A percentile compares a stretch with the other conserved stretches of the same genome.
Evolutionary conservation across 2,888 invertebrate genomes (phyloP).

Genomic region (Eupithecia inturbata): DNA sequence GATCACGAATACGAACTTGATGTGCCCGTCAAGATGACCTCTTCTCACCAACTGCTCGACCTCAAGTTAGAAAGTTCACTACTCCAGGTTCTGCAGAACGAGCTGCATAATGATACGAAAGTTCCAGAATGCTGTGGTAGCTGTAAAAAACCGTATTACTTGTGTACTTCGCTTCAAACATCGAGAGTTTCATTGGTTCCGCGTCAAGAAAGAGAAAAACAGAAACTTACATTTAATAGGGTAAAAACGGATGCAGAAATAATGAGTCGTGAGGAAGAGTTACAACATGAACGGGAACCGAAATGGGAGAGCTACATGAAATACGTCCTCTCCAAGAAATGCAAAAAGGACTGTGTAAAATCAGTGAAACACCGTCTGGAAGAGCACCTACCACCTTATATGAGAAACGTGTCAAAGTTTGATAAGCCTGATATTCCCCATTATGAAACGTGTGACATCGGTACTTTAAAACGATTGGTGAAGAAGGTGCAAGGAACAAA

Average conservation of each 20-base stretch:
- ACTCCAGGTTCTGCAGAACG: conserved; percentile 69
- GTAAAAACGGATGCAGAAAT: conserved; percentile 43
- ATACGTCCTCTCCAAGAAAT: conserved; percentile 51
- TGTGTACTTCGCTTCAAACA: conserved; percentile 52
- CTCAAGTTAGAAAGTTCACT: conserved; percentile 69
- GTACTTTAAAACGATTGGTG: conserved; percentile 59
- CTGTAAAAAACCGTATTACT: conserved; percentile 66
- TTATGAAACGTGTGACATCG: conserved; percentile 63
- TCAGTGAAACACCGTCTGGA: conserved; percentile 64
- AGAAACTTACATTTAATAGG: neutral
- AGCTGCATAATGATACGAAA: conserved; percentile 59
- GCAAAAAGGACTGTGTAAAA: conserved; percentile 61
- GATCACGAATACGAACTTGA: conserved; percentile 59
- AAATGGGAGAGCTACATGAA: conserved; percentile 68
- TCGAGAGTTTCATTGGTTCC: conserved; percentile 34
- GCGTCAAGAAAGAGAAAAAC: neutral
- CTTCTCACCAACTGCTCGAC: conserved; percentile 57
- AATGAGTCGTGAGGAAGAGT: conserved; percentile 54
- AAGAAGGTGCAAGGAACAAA: conserved; percentile 52
- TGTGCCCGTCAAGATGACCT: conserved; percentile 61
- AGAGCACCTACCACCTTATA: conserved; percentile 71
- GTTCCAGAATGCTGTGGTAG: conserved; percentile 49
- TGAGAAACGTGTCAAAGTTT: conserved; percentile 65
- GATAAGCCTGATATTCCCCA: conserved; percentile 61
- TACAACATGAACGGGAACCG: conserved; percentile 65